Base-by-base conservation (phyloP, 2,797 vertebrate genomes). In the Enteromius fasciolatus region DNA sequence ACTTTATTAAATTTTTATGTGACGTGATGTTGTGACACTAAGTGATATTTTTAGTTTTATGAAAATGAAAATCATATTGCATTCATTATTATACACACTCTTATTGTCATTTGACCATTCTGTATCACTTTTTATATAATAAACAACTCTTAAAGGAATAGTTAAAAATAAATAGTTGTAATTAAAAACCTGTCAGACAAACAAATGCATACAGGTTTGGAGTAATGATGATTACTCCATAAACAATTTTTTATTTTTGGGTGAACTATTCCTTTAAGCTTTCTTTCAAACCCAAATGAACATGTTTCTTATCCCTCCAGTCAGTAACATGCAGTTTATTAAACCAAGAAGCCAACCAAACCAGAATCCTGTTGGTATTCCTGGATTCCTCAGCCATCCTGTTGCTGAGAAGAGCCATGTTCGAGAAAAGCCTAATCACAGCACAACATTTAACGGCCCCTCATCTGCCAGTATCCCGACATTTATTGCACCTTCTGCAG, bases 341-440 rank as follows among this genome's bases (percentile, higher is more conserved):
- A 75, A 86, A 54, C 28, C 64, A 33, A 57, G 28, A 76, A 52
- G 15, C 20, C 74, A 72, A 48, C 48, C 78, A 76, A 69, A 63
- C 67, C 44, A 1, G 80, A 83, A 54, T 67, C n/a, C 75, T 33
- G 36, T 39, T 12, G 18, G 25, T 7, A 33, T 44, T 10, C 48
- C 48, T 31, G 31, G 4, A 44, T 70, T 86, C 11, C 25, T 63
- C 25, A 73, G 63, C 12, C 81, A 33, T 23, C 50, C 66, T 28
- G 59, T 33, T 41, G 25, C 41, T 48, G 57, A 83, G 46, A 73
- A 44, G n/a, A 76, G 86, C 10, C 48, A 88, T 33, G 50, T 70
- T 59, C 84, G 84, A 80, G 44, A 69, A 80, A 87, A 91, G 82
- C n/a, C 28, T n/a, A 78, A 48, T 41, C 39, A 25, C 78, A 67